Percentiles rank a stretch among this genome's conserved stretches.
phyloP scores from a whole-genome alignment of 2,113 vertebrate species.

The Otolemur garnettii region DNA sequence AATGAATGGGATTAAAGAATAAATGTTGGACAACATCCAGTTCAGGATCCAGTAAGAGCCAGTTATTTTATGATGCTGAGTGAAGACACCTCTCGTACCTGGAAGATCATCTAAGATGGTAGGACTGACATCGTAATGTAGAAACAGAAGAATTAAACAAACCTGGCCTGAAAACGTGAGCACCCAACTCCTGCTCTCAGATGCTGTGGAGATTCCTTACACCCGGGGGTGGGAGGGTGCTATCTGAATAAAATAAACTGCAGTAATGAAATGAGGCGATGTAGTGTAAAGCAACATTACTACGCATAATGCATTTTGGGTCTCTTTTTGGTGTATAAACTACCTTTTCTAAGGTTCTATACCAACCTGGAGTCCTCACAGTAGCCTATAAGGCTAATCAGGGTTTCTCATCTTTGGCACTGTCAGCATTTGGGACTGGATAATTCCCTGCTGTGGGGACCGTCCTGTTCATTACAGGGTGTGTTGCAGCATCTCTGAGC shows the following conservation, averaged over 20 bases:
- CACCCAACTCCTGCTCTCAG: not conserved
- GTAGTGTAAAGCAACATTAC: not conserved
- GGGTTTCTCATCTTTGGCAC: not conserved
- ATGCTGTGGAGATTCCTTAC: not conserved
- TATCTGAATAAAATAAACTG: not conserved
- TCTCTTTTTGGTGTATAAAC: not conserved
- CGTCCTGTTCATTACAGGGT: not conserved
- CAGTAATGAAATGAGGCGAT: not conserved
- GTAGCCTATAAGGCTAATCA: not conserved
- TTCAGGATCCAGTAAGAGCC: not conserved
- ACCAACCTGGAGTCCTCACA: not conserved
- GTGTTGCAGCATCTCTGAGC: not conserved
- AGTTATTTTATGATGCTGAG: not conserved
- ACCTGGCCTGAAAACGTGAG: not conserved
- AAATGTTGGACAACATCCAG: too few species aligned
- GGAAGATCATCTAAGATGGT: not conserved
- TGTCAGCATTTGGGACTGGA: not conserved
- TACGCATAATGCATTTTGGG: not conserved
- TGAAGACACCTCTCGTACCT: not conserved
- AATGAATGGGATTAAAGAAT: not conserved
- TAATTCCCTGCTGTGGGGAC: not conserved
- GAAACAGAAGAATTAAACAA: not conserved
- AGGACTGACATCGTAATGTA: not conserved
- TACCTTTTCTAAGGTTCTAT: not conserved
- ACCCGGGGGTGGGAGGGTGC: not conserved